Evolutionary conservation across 2,113 vertebrate genomes (phyloP), one percentile per base, ranked within the genome.

Genomic region (Atrichornis clamosus): DNA sequence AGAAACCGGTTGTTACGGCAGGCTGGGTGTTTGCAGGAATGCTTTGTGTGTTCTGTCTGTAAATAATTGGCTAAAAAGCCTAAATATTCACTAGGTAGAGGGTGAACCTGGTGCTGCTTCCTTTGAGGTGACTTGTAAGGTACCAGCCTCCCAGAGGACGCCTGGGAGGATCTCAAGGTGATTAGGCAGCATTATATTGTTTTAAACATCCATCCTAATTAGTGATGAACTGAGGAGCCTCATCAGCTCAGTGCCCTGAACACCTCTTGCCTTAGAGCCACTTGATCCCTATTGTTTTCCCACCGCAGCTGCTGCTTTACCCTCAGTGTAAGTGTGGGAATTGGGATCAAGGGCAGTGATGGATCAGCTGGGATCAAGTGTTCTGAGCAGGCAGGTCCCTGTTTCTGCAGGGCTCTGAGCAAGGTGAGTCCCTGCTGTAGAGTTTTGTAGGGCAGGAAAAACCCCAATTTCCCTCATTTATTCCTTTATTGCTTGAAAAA

Each of bases 281-380:
- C 67, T 87, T 62, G 23, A 90, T 92, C 77, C 74, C 89, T n/a
- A 1, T 30, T 84, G 73, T 84, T 97, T 93, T 91, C 83, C 69
- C 74, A 47, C 58, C 73, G 89, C 69, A 20, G 56, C 72, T 59
- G 46, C 70, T 24, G 73, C 84, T 89, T 93, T 91, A 59, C 74
- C 59, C 65, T 32, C 59, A 37, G 62, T 32, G n/a, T 41, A 41
- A 77, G 18, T 28, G 10, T 15, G 62, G 84, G 90, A 95, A 46
- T 32, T 1, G 7, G 67, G 92, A 77, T 68, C 47, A 37, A 88
- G 84, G 84, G 91, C 10, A n/a, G 18, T 28, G 72, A 59, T 63
- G 92, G 87, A 92, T 94, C 64, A 53, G 55, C 56, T 6, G 11
- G 58, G 49, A 70, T 13, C 50, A 47, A 55, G 18, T 24, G 42